Base-by-base conservation (phyloP, 1,140 invertebrate genomes). In the Dolichoris vasculosae region DNA sequence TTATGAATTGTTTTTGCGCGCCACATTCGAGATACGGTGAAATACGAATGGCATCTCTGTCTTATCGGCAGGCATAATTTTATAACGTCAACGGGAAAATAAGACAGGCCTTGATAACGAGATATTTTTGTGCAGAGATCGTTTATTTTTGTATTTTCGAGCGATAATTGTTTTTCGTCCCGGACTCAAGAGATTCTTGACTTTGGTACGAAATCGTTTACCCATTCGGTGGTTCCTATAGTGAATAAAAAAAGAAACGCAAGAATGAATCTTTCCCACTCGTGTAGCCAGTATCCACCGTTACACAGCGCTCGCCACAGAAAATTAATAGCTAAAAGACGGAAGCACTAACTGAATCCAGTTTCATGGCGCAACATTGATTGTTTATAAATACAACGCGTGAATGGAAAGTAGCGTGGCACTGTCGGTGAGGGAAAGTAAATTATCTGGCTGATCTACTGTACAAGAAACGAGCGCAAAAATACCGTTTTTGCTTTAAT, bases 381-480 rank as follows among this genome's bases (percentile, higher is more conserved):
- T 78, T 77, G 83, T 84, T 84, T 84, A 78, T 43, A 77, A 77
- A 84, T 75, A 73, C 81, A 40, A 26, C 20, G 1, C 48, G 46
- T 32, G 40, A 38, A 43, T 35, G 20, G 81, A 63, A 83, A 83
- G 81, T 77, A 11, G n/a, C 35, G 43, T 20, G 30, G 17, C 20
- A 30, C 9, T 40, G 20, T n/a, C 82, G 15, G 0, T 40, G 46
- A 48, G 77, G 73, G 82, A 84, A 84, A 84, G 82, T 84, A 84
- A 84, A 84, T 84, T 84, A 30, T 17, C 55, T 43, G 46, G 51
- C n/a, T 7, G 9, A 1, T 17, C 2, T 20, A 32, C 43, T 55
- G 76, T 46, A 64, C 46, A 79, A 79, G 59, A 69, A 59, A 17
- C 35, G 23, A 77, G 59, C 73, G 79, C 46, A 80, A 82, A 82